Percentiles rank a stretch among this genome's conserved stretches.
These are phyloP conservation scores for Palythoa grandiflora DNA, from an alignment of 92 coral and sea anemone genomes.

Conservation along the genomic window DNA sequence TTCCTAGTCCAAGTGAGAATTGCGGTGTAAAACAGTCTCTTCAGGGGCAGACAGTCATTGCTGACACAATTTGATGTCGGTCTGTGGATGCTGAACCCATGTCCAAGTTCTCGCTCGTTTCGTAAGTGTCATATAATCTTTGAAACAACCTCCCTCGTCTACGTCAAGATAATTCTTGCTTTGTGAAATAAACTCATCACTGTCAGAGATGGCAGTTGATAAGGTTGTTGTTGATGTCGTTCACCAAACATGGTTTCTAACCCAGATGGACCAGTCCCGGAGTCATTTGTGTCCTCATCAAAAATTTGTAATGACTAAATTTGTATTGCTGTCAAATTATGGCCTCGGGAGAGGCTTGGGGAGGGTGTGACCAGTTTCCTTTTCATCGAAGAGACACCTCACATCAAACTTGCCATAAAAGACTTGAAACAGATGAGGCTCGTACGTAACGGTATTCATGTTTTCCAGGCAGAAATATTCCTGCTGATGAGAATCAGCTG, in stretches of 20 bases:
- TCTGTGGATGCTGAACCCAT: background rate
- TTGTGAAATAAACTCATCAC: no score
- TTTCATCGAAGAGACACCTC: background rate
- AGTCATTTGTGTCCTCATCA: background rate
- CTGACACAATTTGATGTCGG: background rate
- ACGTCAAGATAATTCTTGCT: no score
- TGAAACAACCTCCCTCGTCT: background rate
- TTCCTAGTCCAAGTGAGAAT: background rate
- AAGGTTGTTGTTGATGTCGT: background rate
- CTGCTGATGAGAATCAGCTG: background rate
- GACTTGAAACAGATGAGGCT: conserved; percentile 4
- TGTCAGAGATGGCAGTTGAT: no score
- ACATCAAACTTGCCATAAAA: conserved; percentile 3
- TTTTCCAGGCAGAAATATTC: conserved; percentile 21
- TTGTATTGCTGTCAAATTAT: background rate
- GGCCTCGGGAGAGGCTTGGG: background rate
- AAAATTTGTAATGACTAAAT: background rate
- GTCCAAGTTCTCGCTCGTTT: background rate
- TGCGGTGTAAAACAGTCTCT: background rate
- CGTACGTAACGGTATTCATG: conserved; percentile 11
- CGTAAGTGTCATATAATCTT: background rate
- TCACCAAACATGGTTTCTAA: background rate
- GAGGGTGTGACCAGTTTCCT: background rate
- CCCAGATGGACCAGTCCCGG: background rate
- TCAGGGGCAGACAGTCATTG: background rate